Evolutionary conservation across 2,113 vertebrate genomes (phyloP), one percentile per base, ranked within the genome.

Genomic region (Chaenogobius annularis): DNA sequence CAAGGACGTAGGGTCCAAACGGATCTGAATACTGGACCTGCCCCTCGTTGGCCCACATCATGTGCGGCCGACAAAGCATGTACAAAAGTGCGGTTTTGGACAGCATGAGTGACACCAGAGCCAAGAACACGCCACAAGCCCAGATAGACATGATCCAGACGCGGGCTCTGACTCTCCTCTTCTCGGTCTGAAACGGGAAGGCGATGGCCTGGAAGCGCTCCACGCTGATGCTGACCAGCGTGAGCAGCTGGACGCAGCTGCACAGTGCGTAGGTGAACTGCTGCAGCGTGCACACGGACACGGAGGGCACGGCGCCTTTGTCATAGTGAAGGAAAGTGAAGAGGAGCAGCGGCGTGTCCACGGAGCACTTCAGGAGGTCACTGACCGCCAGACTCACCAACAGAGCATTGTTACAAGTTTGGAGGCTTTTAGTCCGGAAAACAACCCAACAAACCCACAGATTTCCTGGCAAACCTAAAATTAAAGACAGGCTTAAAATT

Each of bases 171-270:
- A 68, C 20, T 20, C 56, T 90, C 61, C 74, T 84, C 14, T 73
- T 73, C 15, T 87, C 70, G 0, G 69, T 81, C 13, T 83, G 82
- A 22, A 92, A 90, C 0, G 88, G 91, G 31, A 89, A 87, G 0
- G 85, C 78, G 46, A 88, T 79, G 40, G 91, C 83, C 12, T 83
- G 89, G 80, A 83, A 90, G 22, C 89, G 84, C 72, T 93, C 90
- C 68, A 88, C 85, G 55, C 90, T 90, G 74, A 92, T 90, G 74
- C 85, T 66, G 68, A 87, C 87, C 75, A 91, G 78, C 4, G 86
- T 91, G 58, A 90, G 80, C 70, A 92, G 77, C 79, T 93, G 90
- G 12, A 86, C 86, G 14, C 87, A 86, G 77, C 90, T 88, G 75
- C 89, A 89, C 59, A 91, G 82, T 1, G 86, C 85, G 9, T 79